Evolutionary conservation across 2,797 vertebrate species (phyloP).

Genomic region (Sebastes hubbsi): DNA sequence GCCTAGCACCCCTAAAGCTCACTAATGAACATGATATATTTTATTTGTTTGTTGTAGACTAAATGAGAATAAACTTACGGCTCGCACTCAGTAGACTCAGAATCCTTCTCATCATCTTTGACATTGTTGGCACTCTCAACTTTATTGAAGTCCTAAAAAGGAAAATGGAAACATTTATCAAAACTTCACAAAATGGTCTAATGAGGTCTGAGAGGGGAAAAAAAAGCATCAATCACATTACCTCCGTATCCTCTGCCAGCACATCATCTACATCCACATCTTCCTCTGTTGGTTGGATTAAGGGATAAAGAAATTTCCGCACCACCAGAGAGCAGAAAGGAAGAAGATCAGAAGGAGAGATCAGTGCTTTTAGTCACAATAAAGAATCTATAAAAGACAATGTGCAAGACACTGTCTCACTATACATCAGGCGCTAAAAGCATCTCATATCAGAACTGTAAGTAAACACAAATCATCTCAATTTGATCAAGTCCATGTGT

Average conservation of each 20-base stretch:
- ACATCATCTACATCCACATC: slow-evolving; percentile 81
- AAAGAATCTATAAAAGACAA: neutral
- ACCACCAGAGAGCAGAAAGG: neutral
- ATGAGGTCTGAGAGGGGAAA: neutral
- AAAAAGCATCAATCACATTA: slow-evolving; percentile 15
- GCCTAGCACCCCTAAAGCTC: too few relatives aligned
- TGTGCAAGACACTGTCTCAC: neutral
- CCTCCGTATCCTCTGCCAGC: slow-evolving; percentile 78
- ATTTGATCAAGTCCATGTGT: neutral
- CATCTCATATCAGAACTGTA: neutral
- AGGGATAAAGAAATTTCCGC: neutral
- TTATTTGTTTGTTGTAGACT: neutral
- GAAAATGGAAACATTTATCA: neutral
- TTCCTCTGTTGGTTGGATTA: slow-evolving; percentile 62
- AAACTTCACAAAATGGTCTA: neutral
- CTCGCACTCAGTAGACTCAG: slow-evolving; percentile 24
- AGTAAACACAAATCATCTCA: neutral
- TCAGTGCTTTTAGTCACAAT: neutral
- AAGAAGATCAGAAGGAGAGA: neutral
- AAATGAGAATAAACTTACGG: slow-evolving; percentile 53
- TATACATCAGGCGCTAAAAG: too few relatives aligned
- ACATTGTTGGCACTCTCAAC: slow-evolving; percentile 52
- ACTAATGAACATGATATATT: too few relatives aligned
- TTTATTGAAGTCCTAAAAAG: slow-evolving; percentile 74
- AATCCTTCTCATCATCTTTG: slow-evolving; percentile 43